Base-by-base conservation (phyloP, 2,888 invertebrate species). In the Hyposoter dolosus region DNA sequence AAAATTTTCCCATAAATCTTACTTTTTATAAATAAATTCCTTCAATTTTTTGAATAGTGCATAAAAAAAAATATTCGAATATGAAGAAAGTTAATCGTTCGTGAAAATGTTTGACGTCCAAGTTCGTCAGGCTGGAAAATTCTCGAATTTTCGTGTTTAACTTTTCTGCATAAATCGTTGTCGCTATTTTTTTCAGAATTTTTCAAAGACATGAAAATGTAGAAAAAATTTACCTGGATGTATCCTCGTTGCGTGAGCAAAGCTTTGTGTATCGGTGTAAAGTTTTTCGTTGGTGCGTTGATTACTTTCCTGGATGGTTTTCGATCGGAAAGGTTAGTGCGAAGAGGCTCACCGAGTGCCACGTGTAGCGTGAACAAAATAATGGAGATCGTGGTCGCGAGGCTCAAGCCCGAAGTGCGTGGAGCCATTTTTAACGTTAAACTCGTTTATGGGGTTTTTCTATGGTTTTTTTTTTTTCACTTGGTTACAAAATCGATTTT, bases 221-320 rank as follows among this genome's bases (percentile, higher is more conserved):
- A 5, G 28, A 32, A 32, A 47, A 74, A 80, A 82, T 71, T 79
- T 93, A 96, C 96, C 96, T 97, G 96, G 71, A 96, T 96, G 90
- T 96, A 97, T 90, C 96, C 96, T 90, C 95, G 95, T 92, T 97
- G 97, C 1, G 96, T 96, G n/a, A 97, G 93, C 17, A 95, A 94
- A 32, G 96, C 95, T 94, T 96, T 96, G 89, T 96, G 96, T 84
- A 96, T 95, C 0, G 93, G 92, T 6, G 92, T 92, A 12, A 79
- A 43, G 50, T 82, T 82, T 74, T 75, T 84, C 43, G 65, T 72
- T 17, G 28, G 17, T 23, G 45, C 17, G 4, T 35, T 53, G 63
- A 81, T 28, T 1, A 47, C 35, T n/a, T 43, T 71, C 9, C 40
- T 60, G 10, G 63, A 63, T 12, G 66, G 10, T 45, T 81, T 32